Conservation (phyloP, 1,140 invertebrate genomes). For the Drosophila arawakana region DNA sequence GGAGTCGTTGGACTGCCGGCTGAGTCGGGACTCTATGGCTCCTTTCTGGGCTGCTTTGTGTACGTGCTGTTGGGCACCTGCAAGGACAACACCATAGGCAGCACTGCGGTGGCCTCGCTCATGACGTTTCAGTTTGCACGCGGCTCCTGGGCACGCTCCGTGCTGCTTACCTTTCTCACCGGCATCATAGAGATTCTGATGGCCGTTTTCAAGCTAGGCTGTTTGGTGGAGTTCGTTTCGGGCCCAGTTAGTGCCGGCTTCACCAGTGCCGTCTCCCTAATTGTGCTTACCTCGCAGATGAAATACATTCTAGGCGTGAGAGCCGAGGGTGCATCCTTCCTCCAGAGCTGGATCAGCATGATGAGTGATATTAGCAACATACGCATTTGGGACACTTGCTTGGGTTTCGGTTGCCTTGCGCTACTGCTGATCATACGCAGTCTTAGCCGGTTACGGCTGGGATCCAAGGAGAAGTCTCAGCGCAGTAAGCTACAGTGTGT, state of each 20-base stretch:
- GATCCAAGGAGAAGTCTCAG: constrained; percentile 85
- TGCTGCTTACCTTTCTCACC: constrained; percentile 92
- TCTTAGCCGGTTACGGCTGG: constrained; percentile 86
- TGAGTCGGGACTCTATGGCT: constrained; percentile 95
- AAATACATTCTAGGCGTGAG: constrained; percentile 93
- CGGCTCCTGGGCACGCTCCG: constrained; percentile 90
- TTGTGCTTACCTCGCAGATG: constrained; percentile 95
- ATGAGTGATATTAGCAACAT: constrained; percentile 87
- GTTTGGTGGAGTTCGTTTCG: constrained; percentile 97
- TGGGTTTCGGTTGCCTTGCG: constrained; percentile 89
- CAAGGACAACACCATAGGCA: constrained; percentile 95
- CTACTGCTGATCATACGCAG: constrained; percentile 90
- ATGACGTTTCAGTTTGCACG: constrained; percentile 91
- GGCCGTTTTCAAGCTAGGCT: constrained; percentile 94
- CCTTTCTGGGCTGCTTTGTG: constrained; percentile 95
- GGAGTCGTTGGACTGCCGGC: constrained; percentile 92
- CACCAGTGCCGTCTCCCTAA: constrained; percentile 96
- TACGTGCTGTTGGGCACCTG: constrained; percentile 96
- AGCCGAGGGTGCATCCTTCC: constrained; percentile 89
- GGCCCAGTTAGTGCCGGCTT: constrained; percentile 97
- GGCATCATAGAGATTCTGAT: constrained; percentile 93
- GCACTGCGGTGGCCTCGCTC: constrained; percentile 94
- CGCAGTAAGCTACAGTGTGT: constrained; percentile 85
- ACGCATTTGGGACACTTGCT: constrained; percentile 88
- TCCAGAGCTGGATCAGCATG: constrained; percentile 90